These are phyloP conservation scores for Galbula dea DNA, from an alignment of 2,113 vertebrate genomes.

Conservation along the genomic window DNA sequence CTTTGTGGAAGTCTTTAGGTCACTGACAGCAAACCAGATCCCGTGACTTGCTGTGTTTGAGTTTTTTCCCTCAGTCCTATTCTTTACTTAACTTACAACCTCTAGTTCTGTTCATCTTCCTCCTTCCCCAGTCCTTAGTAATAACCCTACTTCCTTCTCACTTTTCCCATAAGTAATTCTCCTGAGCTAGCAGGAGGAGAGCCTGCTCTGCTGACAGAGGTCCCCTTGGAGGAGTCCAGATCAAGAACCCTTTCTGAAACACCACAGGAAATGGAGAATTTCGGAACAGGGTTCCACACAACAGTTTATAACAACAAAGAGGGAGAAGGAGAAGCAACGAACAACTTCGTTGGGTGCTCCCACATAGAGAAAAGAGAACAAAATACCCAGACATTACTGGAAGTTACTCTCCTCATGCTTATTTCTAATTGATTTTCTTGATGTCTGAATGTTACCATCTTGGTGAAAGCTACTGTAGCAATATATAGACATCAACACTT, in stretches of 20 bases:
- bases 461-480: not conserved
- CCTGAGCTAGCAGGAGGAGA: conserved; percentile 9
- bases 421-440: not conserved
- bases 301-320: not conserved
- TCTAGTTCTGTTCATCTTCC: conserved; percentile 5
- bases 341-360: not conserved
- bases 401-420: not conserved
- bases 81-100: conserved; percentile 42
- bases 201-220: not conserved
- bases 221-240: not conserved
- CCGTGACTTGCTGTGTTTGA: not conserved
- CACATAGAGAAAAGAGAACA: not conserved
- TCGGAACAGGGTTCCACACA: conserved; percentile 2
- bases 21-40: not conserved
- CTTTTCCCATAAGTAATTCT: conserved; percentile 36
- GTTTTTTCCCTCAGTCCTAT: not conserved
- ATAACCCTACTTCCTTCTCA: not conserved
- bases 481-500: not conserved
- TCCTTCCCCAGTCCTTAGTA: conserved; percentile 9
- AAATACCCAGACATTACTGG: not conserved
- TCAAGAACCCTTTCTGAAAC: not conserved
- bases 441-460: not conserved
- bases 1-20: not conserved
- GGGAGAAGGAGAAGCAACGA: not conserved
- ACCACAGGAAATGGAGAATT: not conserved